A percentile compares a stretch with the other conserved stretches of the same genome.
Conservation (phyloP, 23 tunicate genomes). For the Styela clava region DNA sequence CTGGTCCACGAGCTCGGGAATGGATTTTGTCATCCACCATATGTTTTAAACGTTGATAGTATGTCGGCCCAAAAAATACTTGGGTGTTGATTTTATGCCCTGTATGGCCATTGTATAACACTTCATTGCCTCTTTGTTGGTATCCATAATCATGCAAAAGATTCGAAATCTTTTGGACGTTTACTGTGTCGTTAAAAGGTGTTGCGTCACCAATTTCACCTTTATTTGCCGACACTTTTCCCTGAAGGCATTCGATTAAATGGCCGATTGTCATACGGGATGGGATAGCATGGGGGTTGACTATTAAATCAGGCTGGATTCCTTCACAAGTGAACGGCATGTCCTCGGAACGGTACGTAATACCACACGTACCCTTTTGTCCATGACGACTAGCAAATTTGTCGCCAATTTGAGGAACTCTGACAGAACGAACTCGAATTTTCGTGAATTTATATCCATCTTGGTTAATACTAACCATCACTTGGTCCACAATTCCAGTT, state of each 20-base stretch:
- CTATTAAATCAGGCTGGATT: slow-evolving; percentile 94
- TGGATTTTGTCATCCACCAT: slow-evolving; percentile 99
- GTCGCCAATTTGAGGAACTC: slow-evolving; percentile 97
- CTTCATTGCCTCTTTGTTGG: slow-evolving; percentile 99
- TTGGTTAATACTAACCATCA: slow-evolving; percentile 98
- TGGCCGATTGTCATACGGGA: slow-evolving; percentile 99
- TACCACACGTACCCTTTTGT: slow-evolving; percentile 98
- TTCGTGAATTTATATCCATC: slow-evolving; percentile 99
- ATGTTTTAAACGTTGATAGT: slow-evolving; percentile 97
- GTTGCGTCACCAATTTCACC: slow-evolving; percentile 99
- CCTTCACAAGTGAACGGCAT: slow-evolving; percentile 99
- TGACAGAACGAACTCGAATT: slow-evolving; percentile 91
- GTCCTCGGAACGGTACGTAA: slow-evolving; percentile 94
- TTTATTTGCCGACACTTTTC: slow-evolving; percentile 96
- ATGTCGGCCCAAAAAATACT: slow-evolving; percentile 97
- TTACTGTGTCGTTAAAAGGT: slow-evolving; percentile 97
- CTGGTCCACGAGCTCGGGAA: slow-evolving; percentile 97
- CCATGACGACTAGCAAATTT: slow-evolving; percentile 99
- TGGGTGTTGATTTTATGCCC: slow-evolving; percentile 97
- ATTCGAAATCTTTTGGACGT: slow-evolving; percentile 98
- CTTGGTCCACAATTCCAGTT: slow-evolving; percentile 98
- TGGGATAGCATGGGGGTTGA: slow-evolving; percentile 99
- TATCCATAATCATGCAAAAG: slow-evolving; percentile 95
- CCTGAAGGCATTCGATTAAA: slow-evolving; percentile 95
- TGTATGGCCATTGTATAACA: slow-evolving; percentile 93